Percentiles rank a stretch among this genome's conserved stretches.
phyloP scores from a whole-genome alignment of 37 sponge, comb jelly and placozoan genomes.

The Cliona cf. orientalis region DNA sequence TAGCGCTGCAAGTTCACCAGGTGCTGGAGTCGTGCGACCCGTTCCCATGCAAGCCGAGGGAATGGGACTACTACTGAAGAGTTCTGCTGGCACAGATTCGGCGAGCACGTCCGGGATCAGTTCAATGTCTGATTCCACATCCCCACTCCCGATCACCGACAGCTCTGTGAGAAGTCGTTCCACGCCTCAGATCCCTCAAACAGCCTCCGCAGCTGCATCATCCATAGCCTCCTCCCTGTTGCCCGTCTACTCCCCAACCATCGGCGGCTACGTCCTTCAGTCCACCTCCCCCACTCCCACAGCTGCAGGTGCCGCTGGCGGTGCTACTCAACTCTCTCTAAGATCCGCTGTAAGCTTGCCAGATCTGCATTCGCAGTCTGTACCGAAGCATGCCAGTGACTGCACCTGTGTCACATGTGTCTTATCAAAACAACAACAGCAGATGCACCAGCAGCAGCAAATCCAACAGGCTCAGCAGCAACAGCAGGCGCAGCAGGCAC shows the following conservation, averaged over 20 bases:
- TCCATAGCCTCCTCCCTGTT: conserved; percentile 8
- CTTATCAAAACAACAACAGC: conserved; percentile 27
- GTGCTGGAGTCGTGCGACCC: conserved; percentile 13
- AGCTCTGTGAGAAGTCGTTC: conserved; percentile 11
- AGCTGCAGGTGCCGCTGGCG: too few relatives aligned
- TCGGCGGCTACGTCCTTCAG: conserved; percentile 23
- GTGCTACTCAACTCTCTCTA: conserved; percentile 16
- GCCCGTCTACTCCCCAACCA: conserved; percentile 33
- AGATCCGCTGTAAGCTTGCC: conserved; percentile 75
- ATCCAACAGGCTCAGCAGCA: neutral
- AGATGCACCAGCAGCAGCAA: neutral
- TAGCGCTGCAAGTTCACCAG: neutral
- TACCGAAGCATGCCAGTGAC: conserved; percentile 17
- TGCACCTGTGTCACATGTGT: conserved; percentile 31
- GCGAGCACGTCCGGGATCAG: conserved; percentile 59
- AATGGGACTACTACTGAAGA: neutral
- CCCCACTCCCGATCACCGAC: conserved; percentile 33
- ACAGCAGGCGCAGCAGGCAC: neutral
- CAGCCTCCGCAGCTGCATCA: neutral
- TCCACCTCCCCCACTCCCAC: too few relatives aligned
- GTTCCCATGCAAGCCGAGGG: conserved; percentile 6
- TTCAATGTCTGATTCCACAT: conserved; percentile 41
- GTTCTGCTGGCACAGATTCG: conserved; percentile 35
- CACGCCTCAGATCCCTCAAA: conserved; percentile 35
- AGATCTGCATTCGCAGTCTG: conserved; percentile 51